Evolutionary conservation across 2,888 invertebrate genomes (phyloP).

Genomic region (Carterocephalus palaemon): DNA sequence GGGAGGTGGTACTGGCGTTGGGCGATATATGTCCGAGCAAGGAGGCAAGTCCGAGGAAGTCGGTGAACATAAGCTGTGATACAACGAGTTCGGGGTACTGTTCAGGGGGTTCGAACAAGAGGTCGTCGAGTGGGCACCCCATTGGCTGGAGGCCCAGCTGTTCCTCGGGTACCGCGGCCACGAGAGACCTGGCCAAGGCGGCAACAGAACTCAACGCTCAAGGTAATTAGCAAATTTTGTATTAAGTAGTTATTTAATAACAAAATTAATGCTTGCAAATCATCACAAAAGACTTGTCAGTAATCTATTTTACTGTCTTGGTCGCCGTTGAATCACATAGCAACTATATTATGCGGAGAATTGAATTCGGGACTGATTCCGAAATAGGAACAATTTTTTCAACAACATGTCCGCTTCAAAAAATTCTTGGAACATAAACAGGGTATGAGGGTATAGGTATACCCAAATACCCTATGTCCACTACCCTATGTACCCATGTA

Average conservation of each 20-base stretch:
- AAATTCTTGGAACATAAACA: too few relatives aligned
- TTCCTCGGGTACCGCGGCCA: constrained; percentile 76
- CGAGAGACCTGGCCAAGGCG: constrained; percentile 79
- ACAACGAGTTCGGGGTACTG: constrained; percentile 74
- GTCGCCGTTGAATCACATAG: too few relatives aligned
- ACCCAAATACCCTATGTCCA: too few relatives aligned
- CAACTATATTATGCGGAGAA: too few relatives aligned
- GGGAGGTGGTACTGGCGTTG: constrained; percentile 61
- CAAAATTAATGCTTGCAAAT: background rate
- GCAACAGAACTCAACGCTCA: constrained; percentile 85
- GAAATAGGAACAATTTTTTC: too few relatives aligned
- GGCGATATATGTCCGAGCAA: constrained; percentile 71
- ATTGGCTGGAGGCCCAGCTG: constrained; percentile 80
- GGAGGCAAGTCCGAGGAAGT: constrained; percentile 73
- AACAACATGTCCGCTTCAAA: too few relatives aligned
- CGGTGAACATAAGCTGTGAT: constrained; percentile 72
- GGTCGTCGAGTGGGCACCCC: constrained; percentile 71
- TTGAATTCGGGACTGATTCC: too few relatives aligned
- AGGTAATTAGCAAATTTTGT: too few relatives aligned
- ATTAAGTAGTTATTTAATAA: background rate
- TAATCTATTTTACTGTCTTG: too few relatives aligned
- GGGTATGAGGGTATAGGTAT: too few relatives aligned
- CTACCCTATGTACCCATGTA: too few relatives aligned
- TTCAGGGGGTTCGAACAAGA: constrained; percentile 71
- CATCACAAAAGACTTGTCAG: too few relatives aligned